Conservation (phyloP, 2,113 vertebrate species). For the Reinhardtius hippoglossoides region DNA sequence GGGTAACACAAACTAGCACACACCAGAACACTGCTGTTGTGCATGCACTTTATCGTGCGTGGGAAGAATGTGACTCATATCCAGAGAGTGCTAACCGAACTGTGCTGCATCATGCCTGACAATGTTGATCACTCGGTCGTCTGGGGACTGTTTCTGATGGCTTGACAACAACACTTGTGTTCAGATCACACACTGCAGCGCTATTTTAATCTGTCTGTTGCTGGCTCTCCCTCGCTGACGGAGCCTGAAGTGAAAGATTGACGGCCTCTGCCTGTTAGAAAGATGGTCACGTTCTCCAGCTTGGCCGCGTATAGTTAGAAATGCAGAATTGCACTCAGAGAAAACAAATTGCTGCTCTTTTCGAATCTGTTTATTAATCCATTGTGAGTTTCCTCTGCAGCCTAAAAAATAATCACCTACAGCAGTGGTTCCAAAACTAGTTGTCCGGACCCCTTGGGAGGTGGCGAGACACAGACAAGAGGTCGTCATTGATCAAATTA, state of each 20-base stretch:
- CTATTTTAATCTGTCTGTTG: slow-evolving; percentile 37
- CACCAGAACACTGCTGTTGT: slow-evolving; percentile 34
- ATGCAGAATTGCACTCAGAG: neutral
- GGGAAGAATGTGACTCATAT: slow-evolving; percentile 77
- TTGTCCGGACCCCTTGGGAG: too few species aligned
- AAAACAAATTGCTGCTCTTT: neutral
- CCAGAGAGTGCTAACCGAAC: slow-evolving; percentile 56
- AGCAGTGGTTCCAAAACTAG: neutral
- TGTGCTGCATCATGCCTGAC: slow-evolving; percentile 75
- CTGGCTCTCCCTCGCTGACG: slow-evolving; percentile 4
- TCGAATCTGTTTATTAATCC: neutral
- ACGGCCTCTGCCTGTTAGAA: slow-evolving; percentile 14
- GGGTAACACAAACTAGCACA: slow-evolving; percentile 15
- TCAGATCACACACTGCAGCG: slow-evolving; percentile 37
- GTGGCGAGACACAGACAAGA: too few species aligned
- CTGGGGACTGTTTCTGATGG: slow-evolving; percentile 48
- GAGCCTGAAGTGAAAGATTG: slow-evolving; percentile 13
- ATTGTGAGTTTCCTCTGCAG: slow-evolving; percentile 1
- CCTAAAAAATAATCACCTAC: slow-evolving; percentile 14
- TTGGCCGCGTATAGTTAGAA: slow-evolving; percentile 1
- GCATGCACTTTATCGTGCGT: slow-evolving; percentile 52
- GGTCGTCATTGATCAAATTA: too few species aligned
- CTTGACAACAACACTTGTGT: slow-evolving; percentile 59
- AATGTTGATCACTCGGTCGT: slow-evolving; percentile 35
- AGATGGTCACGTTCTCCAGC: neutral